Conservation (phyloP, 2,113 vertebrate species). For the Chiloscyllium plagiosum region DNA sequence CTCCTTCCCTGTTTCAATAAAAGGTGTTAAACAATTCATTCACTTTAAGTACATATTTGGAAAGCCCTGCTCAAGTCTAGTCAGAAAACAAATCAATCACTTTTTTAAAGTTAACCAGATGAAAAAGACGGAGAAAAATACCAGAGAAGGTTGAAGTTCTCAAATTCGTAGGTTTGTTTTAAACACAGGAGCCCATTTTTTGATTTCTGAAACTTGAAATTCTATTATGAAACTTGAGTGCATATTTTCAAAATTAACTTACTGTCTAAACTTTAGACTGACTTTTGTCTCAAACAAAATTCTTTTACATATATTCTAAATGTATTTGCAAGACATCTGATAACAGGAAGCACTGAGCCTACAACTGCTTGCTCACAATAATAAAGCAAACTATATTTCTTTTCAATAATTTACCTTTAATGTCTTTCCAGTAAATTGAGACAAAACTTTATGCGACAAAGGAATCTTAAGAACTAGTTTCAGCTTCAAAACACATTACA, state of each 20-base stretch:
- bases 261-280: background rate
- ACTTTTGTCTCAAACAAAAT: no score
- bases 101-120: background rate
- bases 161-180: background rate
- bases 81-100: background rate
- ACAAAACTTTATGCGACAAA: background rate
- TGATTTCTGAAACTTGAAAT: background rate
- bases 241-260: background rate
- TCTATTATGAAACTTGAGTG: background rate
- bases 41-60: background rate
- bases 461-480: background rate
- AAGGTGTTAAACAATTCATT: background rate
- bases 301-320: background rate
- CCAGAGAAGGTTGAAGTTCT: background rate
- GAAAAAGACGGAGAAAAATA: background rate
- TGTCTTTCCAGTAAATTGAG: background rate
- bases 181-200: background rate
- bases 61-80: background rate
- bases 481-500: background rate
- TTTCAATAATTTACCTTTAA: background rate
- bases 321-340: background rate
- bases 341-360: background rate
- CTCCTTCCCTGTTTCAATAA: no score
- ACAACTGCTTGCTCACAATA: background rate
- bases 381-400: background rate